phyloP scores from a whole-genome alignment of 2,113 vertebrate genomes.

The Chaetorhynchus papuensis region DNA sequence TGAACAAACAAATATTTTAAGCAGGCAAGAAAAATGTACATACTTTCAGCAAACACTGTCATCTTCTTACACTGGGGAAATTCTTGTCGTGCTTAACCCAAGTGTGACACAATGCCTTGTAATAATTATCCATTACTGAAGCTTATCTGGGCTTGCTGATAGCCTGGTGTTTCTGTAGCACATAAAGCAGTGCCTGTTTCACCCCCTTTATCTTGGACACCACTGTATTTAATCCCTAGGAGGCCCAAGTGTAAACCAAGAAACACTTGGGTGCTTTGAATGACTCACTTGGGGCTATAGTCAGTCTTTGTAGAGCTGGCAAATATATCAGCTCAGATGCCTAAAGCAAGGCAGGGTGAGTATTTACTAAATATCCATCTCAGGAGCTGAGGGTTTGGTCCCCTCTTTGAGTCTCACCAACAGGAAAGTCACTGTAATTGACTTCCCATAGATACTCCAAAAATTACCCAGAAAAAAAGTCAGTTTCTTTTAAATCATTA shows the following conservation, averaged over 20 bases:
- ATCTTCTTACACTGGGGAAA: background rate
- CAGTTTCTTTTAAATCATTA: background rate
- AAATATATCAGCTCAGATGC: background rate
- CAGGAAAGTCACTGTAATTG: background rate
- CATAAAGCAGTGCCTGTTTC: background rate
- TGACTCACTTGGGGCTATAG: background rate
- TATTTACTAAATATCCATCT: background rate
- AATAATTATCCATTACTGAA: slow-evolving; percentile 6
- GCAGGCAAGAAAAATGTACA: background rate
- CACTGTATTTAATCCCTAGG: background rate
- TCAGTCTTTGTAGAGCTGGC: background rate
- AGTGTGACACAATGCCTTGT: background rate
- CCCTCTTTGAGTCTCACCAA: background rate
- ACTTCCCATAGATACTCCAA: background rate
- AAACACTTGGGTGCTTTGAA: background rate
- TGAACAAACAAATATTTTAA: slow-evolving; percentile 5
- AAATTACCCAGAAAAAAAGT: background rate
- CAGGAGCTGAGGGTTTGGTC: background rate
- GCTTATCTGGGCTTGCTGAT: slow-evolving; percentile 20
- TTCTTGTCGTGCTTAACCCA: slow-evolving; percentile 20
- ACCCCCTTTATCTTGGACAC: background rate
- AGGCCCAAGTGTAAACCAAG: background rate
- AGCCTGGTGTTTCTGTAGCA: background rate
- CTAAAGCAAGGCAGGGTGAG: background rate
- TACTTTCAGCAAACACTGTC: background rate